Conservation (phyloP, 2,797 vertebrate species). For the Nyctalus aviator region DNA sequence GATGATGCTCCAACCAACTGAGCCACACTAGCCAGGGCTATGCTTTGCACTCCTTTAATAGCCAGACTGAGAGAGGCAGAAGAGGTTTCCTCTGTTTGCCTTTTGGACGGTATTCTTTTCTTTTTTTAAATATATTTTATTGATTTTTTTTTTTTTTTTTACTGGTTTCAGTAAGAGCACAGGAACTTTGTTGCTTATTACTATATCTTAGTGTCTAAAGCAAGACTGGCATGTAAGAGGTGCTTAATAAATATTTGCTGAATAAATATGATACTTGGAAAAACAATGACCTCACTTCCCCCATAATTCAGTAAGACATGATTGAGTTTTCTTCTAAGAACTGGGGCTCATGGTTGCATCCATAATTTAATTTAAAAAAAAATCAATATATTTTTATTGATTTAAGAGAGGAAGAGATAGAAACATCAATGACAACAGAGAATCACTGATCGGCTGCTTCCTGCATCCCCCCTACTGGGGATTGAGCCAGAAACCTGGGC, state of each 20-base stretch:
- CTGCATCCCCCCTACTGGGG: too few relatives aligned
- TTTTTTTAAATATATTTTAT: too few relatives aligned
- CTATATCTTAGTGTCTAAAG: background rate
- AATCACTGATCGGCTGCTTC: too few relatives aligned
- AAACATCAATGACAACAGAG: too few relatives aligned
- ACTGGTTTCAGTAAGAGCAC: background rate
- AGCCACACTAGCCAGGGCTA: background rate
- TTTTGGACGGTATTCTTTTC: background rate
- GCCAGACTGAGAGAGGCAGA: background rate
- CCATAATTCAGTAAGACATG: background rate
- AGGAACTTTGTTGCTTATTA: background rate
- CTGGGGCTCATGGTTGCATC: background rate
- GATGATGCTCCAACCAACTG: background rate
- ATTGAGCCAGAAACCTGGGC: too few relatives aligned
- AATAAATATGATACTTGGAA: background rate
- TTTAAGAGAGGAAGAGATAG: too few relatives aligned
- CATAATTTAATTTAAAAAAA: background rate
- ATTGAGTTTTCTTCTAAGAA: background rate
- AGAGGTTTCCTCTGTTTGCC: background rate
- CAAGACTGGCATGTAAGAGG: background rate
- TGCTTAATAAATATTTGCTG: constrained; percentile 10
- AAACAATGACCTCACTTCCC: background rate
- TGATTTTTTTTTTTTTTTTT: too few relatives aligned
- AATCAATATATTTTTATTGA: too few relatives aligned
- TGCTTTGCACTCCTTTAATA: background rate